phyloP scores from a whole-genome alignment of 2,113 vertebrate genomes.

The Thunnus thynnus region DNA sequence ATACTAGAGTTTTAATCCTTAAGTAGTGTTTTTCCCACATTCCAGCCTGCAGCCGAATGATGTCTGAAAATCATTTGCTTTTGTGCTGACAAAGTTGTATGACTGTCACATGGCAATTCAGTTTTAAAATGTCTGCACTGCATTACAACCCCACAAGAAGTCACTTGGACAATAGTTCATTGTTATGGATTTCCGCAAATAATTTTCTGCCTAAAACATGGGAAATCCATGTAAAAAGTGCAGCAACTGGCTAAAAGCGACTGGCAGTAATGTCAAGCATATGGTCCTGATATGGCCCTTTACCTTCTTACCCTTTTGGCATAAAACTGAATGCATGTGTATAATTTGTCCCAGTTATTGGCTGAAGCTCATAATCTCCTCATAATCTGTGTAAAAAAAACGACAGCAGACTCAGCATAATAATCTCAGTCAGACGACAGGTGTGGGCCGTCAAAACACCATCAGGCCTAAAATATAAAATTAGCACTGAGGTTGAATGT shows the following conservation, averaged over 20 bases:
- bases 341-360: background rate
- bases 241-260: background rate
- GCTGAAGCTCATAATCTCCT: background rate
- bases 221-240: too few species aligned
- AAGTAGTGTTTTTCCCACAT: background rate
- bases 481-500: background rate
- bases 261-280: background rate
- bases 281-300: too few species aligned
- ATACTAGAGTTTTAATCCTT: background rate
- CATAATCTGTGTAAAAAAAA: slow-evolving; percentile 21
- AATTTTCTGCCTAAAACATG: too few species aligned
- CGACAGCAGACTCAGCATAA: background rate
- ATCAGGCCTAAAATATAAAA: background rate
- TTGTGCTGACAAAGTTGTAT: background rate
- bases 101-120: too few species aligned
- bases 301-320: background rate
- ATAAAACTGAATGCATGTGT: background rate
- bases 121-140: background rate
- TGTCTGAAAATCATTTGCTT: background rate
- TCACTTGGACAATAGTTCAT: background rate
- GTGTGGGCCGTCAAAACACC: background rate
- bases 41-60: background rate
- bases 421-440: slow-evolving; percentile 8
- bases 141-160: background rate
- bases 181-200: too few species aligned